Conservation (phyloP, 2,113 vertebrate species). For the Microtus ochrogaster region DNA sequence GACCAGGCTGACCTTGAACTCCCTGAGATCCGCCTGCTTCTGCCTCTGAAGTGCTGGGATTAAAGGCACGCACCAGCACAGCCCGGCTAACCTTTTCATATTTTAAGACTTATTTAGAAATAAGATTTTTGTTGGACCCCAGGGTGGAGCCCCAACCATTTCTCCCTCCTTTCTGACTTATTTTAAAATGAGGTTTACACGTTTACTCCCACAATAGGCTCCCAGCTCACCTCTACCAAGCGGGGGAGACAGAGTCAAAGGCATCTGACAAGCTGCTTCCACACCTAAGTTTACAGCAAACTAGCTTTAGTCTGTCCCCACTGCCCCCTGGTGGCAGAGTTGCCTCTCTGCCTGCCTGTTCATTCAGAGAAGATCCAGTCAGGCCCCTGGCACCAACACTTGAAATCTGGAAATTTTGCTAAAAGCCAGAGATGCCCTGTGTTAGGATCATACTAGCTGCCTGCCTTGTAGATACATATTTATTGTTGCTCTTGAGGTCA, state of each 20-base stretch:
- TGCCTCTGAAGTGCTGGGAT: no score
- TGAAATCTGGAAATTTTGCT: background rate
- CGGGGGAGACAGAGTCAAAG: background rate
- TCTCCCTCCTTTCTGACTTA: background rate
- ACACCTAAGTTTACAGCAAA: no score
- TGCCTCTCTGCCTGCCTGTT: background rate
- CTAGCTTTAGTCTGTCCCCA: background rate
- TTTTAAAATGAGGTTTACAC: background rate
- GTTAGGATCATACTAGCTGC: background rate
- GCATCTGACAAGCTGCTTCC: background rate
- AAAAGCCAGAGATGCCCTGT: background rate
- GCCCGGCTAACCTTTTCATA: background rate
- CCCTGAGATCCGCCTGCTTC: no score
- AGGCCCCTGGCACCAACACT: background rate
- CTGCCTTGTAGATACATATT: background rate
- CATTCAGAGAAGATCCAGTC: background rate
- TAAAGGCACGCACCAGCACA: no score
- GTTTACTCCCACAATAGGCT: background rate
- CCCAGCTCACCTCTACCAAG: background rate
- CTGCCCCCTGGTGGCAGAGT: background rate
- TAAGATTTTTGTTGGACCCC: background rate
- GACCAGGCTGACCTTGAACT: no score
- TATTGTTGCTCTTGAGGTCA: background rate
- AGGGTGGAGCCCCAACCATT: background rate
- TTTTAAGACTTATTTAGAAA: constrained; percentile 11